These are phyloP conservation scores for Creontiades dilutus DNA, from an alignment of 2,888 invertebrate genomes.

Conservation along the genomic window DNA sequence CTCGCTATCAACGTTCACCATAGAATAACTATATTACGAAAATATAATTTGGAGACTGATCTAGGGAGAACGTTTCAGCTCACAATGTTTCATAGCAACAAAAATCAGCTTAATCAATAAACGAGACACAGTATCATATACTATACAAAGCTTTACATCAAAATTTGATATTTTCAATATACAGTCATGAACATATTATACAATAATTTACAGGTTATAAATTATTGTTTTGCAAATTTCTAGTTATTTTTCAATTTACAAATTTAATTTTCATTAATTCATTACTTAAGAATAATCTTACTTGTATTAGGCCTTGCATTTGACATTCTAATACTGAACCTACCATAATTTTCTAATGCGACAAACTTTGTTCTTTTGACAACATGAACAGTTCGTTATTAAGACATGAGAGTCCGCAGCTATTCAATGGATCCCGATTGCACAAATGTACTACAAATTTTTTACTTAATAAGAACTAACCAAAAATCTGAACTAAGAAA, in stretches of 20 bases:
- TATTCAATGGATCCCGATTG: background rate
- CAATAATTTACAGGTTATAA: background rate
- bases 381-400: background rate
- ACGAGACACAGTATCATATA: background rate
- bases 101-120: background rate
- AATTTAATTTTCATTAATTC: background rate
- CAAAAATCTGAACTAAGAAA: background rate
- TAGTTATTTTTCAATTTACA: background rate
- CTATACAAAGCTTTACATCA: slow-evolving; percentile 51
- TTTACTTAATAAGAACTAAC: background rate
- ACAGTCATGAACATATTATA: background rate
- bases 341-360: slow-evolving; percentile 9
- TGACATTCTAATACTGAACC: slow-evolving; percentile 57
- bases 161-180: slow-evolving; percentile 1
- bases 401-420: background rate
- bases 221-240: too few species aligned
- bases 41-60: slow-evolving; percentile 33
- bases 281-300: background rate
- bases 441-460: background rate
- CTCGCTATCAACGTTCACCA: background rate
- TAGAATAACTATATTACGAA: slow-evolving; percentile 39
- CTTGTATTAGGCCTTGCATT: slow-evolving; percentile 62
- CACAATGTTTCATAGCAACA: background rate
- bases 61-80: slow-evolving; percentile 30
- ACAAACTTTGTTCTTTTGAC: background rate